phyloP scores from a whole-genome alignment of 2,797 vertebrate genomes.

The Tiaroga cobitis region DNA sequence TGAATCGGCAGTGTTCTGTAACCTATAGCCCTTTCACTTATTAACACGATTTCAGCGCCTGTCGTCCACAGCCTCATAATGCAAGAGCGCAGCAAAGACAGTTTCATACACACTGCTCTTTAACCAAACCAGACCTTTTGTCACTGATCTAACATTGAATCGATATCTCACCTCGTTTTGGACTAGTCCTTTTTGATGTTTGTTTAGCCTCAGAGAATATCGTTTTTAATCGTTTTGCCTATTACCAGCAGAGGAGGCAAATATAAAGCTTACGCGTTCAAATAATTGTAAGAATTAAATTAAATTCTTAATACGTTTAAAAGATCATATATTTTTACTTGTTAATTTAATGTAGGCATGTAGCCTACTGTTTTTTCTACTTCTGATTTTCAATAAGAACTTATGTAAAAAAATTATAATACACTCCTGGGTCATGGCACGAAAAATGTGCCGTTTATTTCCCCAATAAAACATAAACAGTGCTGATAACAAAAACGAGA shows the following conservation, averaged over 20 bases:
- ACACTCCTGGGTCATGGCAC: background rate
- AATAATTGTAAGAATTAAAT: background rate
- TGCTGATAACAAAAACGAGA: background rate
- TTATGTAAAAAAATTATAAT: background rate
- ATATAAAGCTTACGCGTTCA: background rate
- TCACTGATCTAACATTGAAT: slow-evolving; percentile 4
- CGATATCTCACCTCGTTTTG: background rate
- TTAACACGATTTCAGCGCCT: slow-evolving; percentile 87
- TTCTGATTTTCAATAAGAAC: background rate
- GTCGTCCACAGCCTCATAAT: slow-evolving; percentile 78
- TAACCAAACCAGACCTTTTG: slow-evolving; percentile 2
- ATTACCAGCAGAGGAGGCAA: background rate
- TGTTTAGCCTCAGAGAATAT: background rate
- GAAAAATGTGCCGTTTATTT: background rate
- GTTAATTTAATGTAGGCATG: background rate
- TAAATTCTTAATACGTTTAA: background rate
- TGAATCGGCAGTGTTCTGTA: slow-evolving; percentile 69
- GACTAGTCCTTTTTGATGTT: background rate
- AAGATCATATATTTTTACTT: background rate
- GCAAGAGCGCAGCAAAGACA: slow-evolving; percentile 62
- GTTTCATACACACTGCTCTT: slow-evolving; percentile 16
- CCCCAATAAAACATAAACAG: background rate
- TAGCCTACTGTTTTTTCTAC: background rate
- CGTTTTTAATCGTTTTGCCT: slow-evolving; percentile 1
- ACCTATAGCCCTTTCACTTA: slow-evolving; percentile 75